Conservation (phyloP, 64 coral and sea anemone species). For the Astreopora myriophthalma region DNA sequence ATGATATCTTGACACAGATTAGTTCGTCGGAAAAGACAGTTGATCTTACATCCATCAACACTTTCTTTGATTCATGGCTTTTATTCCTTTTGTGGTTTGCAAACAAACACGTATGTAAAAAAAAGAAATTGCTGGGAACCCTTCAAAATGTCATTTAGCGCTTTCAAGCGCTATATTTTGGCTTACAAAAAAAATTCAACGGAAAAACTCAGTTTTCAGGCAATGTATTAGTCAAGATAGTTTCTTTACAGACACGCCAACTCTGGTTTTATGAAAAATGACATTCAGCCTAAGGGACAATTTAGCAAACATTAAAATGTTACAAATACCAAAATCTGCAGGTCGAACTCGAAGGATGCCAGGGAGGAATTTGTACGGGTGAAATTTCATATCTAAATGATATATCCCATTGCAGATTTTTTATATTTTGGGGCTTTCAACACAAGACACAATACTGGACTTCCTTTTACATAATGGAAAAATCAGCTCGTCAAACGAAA, state of each 20-base stretch:
- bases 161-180: background rate
- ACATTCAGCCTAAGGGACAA: background rate
- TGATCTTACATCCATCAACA: background rate
- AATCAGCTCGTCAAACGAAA: background rate
- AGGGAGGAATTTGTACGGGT: background rate
- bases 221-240: background rate
- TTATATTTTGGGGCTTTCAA: background rate
- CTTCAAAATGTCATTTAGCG: background rate
- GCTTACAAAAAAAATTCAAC: background rate
- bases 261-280: background rate
- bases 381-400: constrained; percentile 1
- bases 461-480: background rate
- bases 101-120: background rate
- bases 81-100: background rate
- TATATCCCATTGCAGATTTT: background rate
- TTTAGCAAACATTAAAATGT: constrained; percentile 46
- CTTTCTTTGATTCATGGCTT: background rate
- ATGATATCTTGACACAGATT: background rate
- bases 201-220: no score
- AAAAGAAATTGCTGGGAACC: background rate
- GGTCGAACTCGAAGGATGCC: background rate
- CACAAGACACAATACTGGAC: background rate
- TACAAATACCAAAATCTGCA: background rate
- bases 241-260: background rate
- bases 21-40: background rate